phyloP scores from a whole-genome alignment of 2,113 vertebrate genomes.

The Nicator chloris region DNA sequence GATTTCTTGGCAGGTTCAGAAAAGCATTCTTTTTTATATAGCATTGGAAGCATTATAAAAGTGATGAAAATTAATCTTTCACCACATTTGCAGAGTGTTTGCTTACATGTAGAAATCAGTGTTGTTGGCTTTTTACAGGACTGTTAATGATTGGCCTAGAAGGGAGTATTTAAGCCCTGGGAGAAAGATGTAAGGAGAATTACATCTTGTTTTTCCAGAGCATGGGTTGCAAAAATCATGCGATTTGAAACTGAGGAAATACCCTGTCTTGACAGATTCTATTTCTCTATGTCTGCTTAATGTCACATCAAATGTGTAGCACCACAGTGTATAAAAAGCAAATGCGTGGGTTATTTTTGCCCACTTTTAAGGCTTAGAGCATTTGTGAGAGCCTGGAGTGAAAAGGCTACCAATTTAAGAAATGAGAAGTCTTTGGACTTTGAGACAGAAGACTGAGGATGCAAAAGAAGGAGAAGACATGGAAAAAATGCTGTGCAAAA shows the following conservation, averaged over 20 bases:
- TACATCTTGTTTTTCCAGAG: background rate
- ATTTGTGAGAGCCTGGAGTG: background rate
- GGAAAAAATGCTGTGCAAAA: background rate
- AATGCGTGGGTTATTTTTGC: background rate
- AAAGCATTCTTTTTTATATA: background rate
- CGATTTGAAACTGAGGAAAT: background rate
- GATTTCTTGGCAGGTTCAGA: background rate
- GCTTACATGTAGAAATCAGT: background rate
- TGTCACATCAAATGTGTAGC: background rate
- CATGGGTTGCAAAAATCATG: background rate
- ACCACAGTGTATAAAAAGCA: background rate
- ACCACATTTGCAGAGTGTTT: background rate
- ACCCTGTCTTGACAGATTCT: background rate
- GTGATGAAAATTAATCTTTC: background rate
- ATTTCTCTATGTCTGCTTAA: background rate
- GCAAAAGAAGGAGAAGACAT: background rate
- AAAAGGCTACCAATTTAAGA: background rate
- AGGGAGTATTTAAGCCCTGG: background rate
- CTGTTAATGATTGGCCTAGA: background rate
- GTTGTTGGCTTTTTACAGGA: background rate
- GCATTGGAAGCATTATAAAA: background rate
- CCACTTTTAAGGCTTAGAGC: background rate
- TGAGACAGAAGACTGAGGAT: background rate
- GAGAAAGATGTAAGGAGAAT: background rate
- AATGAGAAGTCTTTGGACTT: background rate